These are phyloP conservation scores for Pandemis cinnamomeana DNA, from an alignment of 2,888 invertebrate genomes.

Conservation along the genomic window DNA sequence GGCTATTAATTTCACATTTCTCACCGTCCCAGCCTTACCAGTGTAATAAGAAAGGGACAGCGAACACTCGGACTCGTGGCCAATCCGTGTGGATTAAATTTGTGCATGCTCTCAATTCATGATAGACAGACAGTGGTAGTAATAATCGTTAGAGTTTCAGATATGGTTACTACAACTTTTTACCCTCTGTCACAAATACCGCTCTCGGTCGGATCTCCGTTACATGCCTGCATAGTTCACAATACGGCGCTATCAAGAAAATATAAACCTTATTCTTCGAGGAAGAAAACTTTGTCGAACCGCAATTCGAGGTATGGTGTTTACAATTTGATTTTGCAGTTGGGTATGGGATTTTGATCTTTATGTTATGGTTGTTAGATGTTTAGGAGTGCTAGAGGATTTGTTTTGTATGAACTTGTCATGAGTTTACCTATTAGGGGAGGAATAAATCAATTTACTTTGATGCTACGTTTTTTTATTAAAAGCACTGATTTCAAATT, in stretches of 20 bases:
- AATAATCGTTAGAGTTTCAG: constrained; percentile 67
- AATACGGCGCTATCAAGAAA: constrained; percentile 42
- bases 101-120: constrained; percentile 10
- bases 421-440: constrained; percentile 38
- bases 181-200: constrained; percentile 64
- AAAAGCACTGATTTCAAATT: background rate
- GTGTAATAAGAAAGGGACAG: background rate
- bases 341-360: constrained; percentile 13
- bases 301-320: background rate
- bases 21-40: background rate
- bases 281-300: background rate
- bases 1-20: background rate
- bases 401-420: constrained; percentile 43
- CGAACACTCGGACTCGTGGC: too few species aligned
- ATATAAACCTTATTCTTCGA: constrained; percentile 26
- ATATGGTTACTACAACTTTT: constrained; percentile 71
- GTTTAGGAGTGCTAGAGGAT: background rate
- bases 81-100: background rate
- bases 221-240: constrained; percentile 49
- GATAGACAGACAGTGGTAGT: constrained; percentile 53
- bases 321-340: constrained; percentile 32
- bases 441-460: constrained; percentile 31
- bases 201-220: constrained; percentile 66
- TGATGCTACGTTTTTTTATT: constrained; percentile 22
- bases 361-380: constrained; percentile 3